Evolutionary conservation across 2,888 invertebrate genomes (phyloP), one percentile per base, ranked within the genome.

Genomic region (Pyrochroa serraticornis): DNA sequence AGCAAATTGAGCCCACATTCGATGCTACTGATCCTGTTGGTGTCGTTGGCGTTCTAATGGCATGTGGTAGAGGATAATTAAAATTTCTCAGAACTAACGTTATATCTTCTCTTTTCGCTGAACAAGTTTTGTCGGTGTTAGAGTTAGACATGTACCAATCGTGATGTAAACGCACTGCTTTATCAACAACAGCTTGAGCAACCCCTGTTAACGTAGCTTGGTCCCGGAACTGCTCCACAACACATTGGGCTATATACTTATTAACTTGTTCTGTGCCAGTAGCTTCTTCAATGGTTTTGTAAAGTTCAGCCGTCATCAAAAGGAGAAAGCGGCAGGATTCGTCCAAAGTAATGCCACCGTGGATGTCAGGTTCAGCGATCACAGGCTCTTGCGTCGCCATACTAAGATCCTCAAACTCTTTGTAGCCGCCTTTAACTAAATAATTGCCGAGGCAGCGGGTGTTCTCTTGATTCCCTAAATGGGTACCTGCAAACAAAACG

Each of bases 391-490:
- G 81, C 0, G 77, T 78, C 0, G 93, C 92, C 10, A 82, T 78
- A 1, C 85, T 81, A 39, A 95, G 82, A 47, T 87, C 86, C 1
- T 92, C 91, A 71, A 91, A 90, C 45, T 95, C 93, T 72, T 88
- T 89, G 72, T 92, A 93, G 1, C 91, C 88, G 0, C 90, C 92
- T 79, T 95, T 95, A 0, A 94, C 89, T 35, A 90, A 81, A 74
- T 93, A 93, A 79, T 94, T 94, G 2, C 95, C 95, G 7, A 96
- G 82, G 71, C 94, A 94, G 8, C 95, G 81, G 0, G 95, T 95
- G 69, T 90, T 91, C 36, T 88, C 85, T 76, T 91, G 90, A 73
- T 91, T 92, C 39, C 92, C 92, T 9, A 93, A 80, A 70, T 85
- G 84, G 59, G 86, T 85, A 34, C 86, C 89, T 89, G 75, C 22